Conservation (phyloP, 2,888 invertebrate genomes). For the Perithous albicinctus region DNA sequence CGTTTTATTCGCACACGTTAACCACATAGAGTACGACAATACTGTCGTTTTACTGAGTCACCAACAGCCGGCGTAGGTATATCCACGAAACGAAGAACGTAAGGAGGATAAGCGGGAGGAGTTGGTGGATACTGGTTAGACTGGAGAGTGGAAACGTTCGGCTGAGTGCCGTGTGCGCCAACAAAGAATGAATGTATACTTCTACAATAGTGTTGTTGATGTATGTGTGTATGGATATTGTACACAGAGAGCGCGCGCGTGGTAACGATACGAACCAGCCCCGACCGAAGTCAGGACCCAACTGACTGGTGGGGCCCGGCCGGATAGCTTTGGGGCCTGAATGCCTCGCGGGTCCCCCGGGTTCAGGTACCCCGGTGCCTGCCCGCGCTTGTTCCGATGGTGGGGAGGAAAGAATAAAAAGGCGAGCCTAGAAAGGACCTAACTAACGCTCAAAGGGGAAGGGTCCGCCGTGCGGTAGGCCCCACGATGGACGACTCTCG, state of each 20-base stretch:
- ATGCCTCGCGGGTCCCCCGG: slow-evolving; percentile 78
- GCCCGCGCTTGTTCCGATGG: slow-evolving; percentile 61
- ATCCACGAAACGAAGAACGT: slow-evolving; percentile 13
- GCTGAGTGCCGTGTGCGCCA: slow-evolving; percentile 34
- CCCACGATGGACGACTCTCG: slow-evolving; percentile 57
- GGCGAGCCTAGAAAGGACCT: slow-evolving; percentile 83
- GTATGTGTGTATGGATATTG: slow-evolving; percentile 2
- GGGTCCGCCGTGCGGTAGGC: slow-evolving; percentile 74
- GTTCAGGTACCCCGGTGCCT: slow-evolving; percentile 79
- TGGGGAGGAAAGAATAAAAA: slow-evolving; percentile 81
- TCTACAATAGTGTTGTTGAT: slow-evolving; percentile 23
- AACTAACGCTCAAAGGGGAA: slow-evolving; percentile 80
- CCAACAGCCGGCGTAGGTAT: not conserved
- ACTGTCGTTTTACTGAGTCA: slow-evolving; percentile 30
- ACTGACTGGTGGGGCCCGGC: slow-evolving; percentile 80
- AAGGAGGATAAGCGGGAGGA: slow-evolving; percentile 17
- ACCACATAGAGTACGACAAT: not conserved
- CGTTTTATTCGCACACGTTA: not conserved
- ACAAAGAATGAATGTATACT: slow-evolving; percentile 34
- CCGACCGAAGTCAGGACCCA: slow-evolving; percentile 83
- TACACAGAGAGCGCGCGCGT: slow-evolving; percentile 39
- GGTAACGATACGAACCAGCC: slow-evolving; percentile 75
- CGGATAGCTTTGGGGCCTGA: slow-evolving; percentile 78
- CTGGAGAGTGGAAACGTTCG: slow-evolving; percentile 52
- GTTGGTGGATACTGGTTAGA: slow-evolving; percentile 44